Conservation (phyloP, 2,888 invertebrate species). For the Cyaniris semiargus region DNA sequence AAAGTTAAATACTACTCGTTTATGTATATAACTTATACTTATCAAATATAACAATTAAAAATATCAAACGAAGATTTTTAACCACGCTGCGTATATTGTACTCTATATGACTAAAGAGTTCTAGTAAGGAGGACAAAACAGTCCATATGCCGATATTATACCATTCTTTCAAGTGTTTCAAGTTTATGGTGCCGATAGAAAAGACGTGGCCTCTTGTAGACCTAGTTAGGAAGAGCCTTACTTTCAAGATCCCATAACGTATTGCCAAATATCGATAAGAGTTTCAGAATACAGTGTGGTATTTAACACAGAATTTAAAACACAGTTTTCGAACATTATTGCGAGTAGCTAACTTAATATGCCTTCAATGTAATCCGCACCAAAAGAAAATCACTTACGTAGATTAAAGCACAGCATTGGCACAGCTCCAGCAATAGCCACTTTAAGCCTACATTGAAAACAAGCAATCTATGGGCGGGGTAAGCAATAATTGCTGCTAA, state of each 20-base stretch:
- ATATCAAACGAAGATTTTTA: too few relatives aligned
- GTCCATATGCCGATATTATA: too few relatives aligned
- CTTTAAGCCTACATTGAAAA: conserved; percentile 14
- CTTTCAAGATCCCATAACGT: neutral
- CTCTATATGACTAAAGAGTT: too few relatives aligned
- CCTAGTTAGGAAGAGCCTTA: too few relatives aligned
- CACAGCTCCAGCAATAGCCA: conserved; percentile 1
- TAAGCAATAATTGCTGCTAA: conserved; percentile 4
- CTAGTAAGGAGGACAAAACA: too few relatives aligned
- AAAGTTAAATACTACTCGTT: neutral
- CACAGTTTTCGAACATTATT: neutral
- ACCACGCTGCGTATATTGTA: too few relatives aligned
- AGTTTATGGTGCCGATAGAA: too few relatives aligned
- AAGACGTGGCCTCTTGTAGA: too few relatives aligned
- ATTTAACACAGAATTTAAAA: neutral
- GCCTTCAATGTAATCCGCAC: neutral
- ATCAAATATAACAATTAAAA: too few relatives aligned
- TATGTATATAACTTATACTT: too few relatives aligned
- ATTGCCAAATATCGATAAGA: too few relatives aligned
- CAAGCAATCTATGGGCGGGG: neutral
- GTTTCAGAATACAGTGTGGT: neutral
- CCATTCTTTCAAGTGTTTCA: too few relatives aligned
- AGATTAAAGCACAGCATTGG: conserved; percentile 10
- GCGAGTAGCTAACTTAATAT: neutral
- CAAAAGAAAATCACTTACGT: conserved; percentile 18